Conservation (phyloP, 2,797 vertebrate species). For the Cossypha heuglini region DNA sequence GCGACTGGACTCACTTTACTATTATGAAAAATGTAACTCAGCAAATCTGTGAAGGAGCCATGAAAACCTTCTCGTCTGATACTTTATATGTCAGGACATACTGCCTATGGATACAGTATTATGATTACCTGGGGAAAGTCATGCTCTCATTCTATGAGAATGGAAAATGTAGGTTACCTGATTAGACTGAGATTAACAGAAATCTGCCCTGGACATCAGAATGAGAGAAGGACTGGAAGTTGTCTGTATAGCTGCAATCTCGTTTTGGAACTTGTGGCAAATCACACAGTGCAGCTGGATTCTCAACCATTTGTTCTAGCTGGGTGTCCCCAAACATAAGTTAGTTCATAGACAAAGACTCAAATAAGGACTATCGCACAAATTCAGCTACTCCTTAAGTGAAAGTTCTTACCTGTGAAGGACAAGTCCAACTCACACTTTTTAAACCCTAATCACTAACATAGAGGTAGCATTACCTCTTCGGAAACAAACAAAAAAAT, state of each 20-base stretch:
- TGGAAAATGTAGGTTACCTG: neutral
- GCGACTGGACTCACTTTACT: neutral
- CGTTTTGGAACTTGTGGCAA: neutral
- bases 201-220: neutral
- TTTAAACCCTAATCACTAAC: neutral
- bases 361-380: neutral
- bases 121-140: neutral
- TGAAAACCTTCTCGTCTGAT: neutral
- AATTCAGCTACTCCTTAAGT: neutral
- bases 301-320: neutral
- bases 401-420: neutral
- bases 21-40: neutral
- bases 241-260: neutral
- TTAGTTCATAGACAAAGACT: neutral
- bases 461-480: neutral
- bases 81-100: neutral
- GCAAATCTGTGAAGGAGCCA: neutral
- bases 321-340: rapidly evolving
- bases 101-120: neutral
- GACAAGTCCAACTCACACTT: neutral
- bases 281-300: neutral
- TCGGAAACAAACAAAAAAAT: neutral
- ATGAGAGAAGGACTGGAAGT: neutral
- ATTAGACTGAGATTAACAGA: neutral
- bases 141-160: neutral